Percentiles rank a stretch among this genome's conserved stretches.
phyloP scores from a whole-genome alignment of 2,888 invertebrate species.

The Drosophila lutescens region DNA sequence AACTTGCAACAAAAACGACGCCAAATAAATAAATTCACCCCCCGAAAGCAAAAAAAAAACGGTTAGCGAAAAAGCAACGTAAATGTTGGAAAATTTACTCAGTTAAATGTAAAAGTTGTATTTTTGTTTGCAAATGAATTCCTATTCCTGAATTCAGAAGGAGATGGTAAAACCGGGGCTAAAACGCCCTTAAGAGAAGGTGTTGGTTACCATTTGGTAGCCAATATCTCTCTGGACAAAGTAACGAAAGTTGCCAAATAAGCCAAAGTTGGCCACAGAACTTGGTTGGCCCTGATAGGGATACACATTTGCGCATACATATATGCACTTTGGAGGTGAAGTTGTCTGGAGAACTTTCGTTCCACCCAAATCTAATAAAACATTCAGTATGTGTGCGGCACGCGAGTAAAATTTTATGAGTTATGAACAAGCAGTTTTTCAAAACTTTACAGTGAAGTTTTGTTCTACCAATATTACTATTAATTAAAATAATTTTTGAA shows the following conservation, averaged over 20 bases:
- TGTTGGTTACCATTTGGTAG: constrained; percentile 60
- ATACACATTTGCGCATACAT: constrained; percentile 9
- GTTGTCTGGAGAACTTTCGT: constrained; percentile 41
- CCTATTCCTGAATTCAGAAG: constrained; percentile 63
- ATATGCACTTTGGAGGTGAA: constrained; percentile 27
- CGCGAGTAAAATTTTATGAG: constrained; percentile 54
- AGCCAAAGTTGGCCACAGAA: constrained; percentile 37
- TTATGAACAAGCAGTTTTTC: constrained; percentile 35
- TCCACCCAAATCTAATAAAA: constrained; percentile 50
- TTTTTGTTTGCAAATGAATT: constrained; percentile 80
- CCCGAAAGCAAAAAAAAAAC: constrained; percentile 14
- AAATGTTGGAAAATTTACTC: constrained; percentile 78
- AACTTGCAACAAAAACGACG: constrained; percentile 50
- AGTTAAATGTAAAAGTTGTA: constrained; percentile 80
- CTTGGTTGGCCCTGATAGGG: constrained; percentile 22
- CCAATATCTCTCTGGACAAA: constrained; percentile 41
- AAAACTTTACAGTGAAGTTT: not conserved
- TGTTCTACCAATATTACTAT: not conserved
- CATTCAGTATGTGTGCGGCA: constrained; percentile 38
- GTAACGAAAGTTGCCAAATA: constrained; percentile 43
- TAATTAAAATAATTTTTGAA: not conserved
- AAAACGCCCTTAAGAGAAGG: constrained; percentile 19
- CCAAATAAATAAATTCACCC: constrained; percentile 65
- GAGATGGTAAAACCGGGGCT: constrained; percentile 36
- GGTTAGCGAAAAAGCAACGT: constrained; percentile 42